Base-by-base conservation (phyloP, 1,140 invertebrate species). In the Marisa cornuarietis region DNA sequence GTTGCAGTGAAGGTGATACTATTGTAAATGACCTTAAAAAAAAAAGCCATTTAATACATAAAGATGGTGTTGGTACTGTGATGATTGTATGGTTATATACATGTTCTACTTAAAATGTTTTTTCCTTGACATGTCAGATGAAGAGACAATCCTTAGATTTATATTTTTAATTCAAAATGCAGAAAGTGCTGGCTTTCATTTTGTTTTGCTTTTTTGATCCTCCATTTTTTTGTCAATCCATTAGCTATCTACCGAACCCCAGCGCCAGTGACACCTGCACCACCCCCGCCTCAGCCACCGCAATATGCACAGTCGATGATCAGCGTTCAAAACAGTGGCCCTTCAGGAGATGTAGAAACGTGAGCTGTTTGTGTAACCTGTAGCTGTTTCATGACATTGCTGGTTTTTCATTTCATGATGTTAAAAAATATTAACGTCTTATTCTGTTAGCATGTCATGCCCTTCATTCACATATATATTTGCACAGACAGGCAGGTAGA, bases 241-340 rank as follows among this genome's bases (percentile, higher is more conserved):
- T 51, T 76, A 85, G 84, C 75, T 75, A 80, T 84, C 49, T 85
- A 85, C 69, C 79, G 83, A 22, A 80, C 81, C 26, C 80, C 83
- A 54, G 73, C 82, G 49, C 83, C 84, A 26, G 79, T 81, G n/a
- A 72, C 78, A 13, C 83, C 81, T 20, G 80, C 81, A 31, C 83
- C 79, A 20, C 82, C 81, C 14, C 86, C 88, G 49, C 86, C 86
- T 54, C 71, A 74, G 71, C 71, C 68, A 78, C 61, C 76, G 71
- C 68, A n/a, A 13, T 77, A 77, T 49, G 65, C 63, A 62, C 76
- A 51, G 76, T 54, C 76, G 10, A n/a, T 51, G 9, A 52, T 77
- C 63, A 76, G 16, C 61, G 63, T 65, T 26, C 76, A 77, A 8
- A 61, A 61, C 49, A 63, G 24, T 54, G 65, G 42, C 7, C 42